phyloP scores from a whole-genome alignment of 2,113 vertebrate genomes.

The Phoenicopterus ruber region DNA sequence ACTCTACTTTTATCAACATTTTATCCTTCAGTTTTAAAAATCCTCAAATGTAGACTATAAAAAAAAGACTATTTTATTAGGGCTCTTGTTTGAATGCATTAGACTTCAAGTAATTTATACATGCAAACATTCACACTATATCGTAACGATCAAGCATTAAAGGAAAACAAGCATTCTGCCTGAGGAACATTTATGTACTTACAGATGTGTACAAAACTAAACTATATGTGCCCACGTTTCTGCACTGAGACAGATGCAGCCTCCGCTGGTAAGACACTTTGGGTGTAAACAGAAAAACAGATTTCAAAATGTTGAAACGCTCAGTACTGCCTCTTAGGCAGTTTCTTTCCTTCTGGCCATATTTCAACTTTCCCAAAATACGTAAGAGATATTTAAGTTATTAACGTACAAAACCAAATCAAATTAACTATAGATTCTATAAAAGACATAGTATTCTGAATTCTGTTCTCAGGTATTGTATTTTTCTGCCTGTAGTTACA shows the following conservation, averaged over 20 bases:
- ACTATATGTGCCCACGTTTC: not conserved
- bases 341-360: not conserved
- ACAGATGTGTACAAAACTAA: not conserved
- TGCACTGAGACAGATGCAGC: not conserved
- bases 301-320: not conserved
- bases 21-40: not conserved
- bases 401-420: not conserved
- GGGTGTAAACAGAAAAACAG: not conserved
- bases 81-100: not conserved
- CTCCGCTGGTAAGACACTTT: not conserved
- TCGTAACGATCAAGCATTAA: not conserved
- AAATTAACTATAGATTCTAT: not conserved
- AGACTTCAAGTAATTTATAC: not conserved
- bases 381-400: not conserved
- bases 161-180: constrained; percentile 22
- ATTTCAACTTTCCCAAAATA: not conserved
- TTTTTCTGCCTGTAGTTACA: not conserved
- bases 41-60: not conserved
- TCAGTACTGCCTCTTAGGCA: not conserved
- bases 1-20: not conserved
- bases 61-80: not conserved
- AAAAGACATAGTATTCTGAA: not conserved
- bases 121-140: not conserved
- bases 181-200: not conserved
- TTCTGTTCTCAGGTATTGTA: not conserved